These are phyloP conservation scores for Amblyraja radiata DNA, from an alignment of 2,797 vertebrate genomes.

Conservation along the genomic window DNA sequence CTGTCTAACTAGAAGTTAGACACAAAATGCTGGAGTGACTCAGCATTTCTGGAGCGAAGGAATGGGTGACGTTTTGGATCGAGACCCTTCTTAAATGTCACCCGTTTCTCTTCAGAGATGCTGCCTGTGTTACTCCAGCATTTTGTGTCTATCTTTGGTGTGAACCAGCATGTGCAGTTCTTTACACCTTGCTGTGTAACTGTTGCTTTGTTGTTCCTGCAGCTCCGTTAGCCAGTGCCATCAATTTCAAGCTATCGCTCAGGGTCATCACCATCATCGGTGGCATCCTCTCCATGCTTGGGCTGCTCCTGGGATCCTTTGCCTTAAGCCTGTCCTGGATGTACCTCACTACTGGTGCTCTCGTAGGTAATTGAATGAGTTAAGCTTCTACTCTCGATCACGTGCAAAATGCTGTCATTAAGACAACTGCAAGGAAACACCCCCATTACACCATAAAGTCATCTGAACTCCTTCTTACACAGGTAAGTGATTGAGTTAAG, in stretches of 20 bases:
- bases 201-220: slow-evolving; percentile 29
- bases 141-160: too few species aligned
- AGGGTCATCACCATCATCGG: slow-evolving; percentile 53
- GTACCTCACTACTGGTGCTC: slow-evolving; percentile 54
- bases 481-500: too few species aligned
- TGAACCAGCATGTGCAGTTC: too few species aligned
- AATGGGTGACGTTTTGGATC: too few species aligned
- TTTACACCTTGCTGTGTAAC: not conserved
- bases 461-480: not conserved
- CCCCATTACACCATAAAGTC: not conserved
- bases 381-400: not conserved
- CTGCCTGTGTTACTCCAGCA: too few species aligned
- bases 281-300: slow-evolving; percentile 48
- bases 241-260: slow-evolving; percentile 52
- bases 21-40: too few species aligned
- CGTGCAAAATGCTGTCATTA: not conserved
- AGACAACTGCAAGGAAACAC: not conserved
- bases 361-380: slow-evolving; percentile 52
- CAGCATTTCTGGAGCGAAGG: too few species aligned
- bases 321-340: slow-evolving; percentile 54
- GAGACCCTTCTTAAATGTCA: too few species aligned
- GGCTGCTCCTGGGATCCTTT: slow-evolving; percentile 55
- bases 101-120: too few species aligned
- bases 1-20: not conserved
- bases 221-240: slow-evolving; percentile 54